phyloP scores from a whole-genome alignment of 2,888 invertebrate genomes.

The Helobdella robusta region DNA sequence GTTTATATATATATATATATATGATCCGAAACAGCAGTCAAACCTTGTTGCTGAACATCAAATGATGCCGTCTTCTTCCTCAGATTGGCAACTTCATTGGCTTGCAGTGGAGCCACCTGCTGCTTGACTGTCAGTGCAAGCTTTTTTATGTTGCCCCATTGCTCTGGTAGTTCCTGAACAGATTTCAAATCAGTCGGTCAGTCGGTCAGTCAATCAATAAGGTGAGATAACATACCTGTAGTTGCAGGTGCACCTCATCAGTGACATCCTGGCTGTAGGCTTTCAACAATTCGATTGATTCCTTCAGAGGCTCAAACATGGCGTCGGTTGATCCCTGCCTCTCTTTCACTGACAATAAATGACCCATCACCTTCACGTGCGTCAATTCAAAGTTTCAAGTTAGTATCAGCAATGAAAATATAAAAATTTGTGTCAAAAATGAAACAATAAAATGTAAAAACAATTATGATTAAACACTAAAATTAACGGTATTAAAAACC shows the following conservation, averaged over 20 bases:
- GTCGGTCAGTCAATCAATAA: too few relatives aligned
- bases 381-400: neutral
- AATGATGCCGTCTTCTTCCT: conserved; percentile 75
- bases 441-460: too few relatives aligned
- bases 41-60: conserved; percentile 62
- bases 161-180: conserved; percentile 83
- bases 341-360: conserved; percentile 82
- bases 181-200: too few relatives aligned
- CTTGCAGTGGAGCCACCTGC: conserved; percentile 85
- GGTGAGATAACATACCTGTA: too few relatives aligned
- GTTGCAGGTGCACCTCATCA: conserved; percentile 81
- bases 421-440: neutral
- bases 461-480: too few relatives aligned
- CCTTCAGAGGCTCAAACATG: conserved; percentile 87
- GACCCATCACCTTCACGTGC: conserved; percentile 79
- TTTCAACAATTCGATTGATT: conserved; percentile 81
- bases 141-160: conserved; percentile 90
- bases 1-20: too few relatives aligned
- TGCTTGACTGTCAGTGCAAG: conserved; percentile 80
- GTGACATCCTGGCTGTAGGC: conserved; percentile 93
- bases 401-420: neutral
- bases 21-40: too few relatives aligned
- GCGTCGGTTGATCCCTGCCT: conserved; percentile 76
- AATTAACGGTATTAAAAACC: too few relatives aligned
- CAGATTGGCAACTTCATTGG: conserved; percentile 81